A percentile compares a stretch with the other conserved stretches of the same genome.
Evolutionary conservation across 1,140 invertebrate species (phyloP).

Genomic region (Eumaeus atala): DNA sequence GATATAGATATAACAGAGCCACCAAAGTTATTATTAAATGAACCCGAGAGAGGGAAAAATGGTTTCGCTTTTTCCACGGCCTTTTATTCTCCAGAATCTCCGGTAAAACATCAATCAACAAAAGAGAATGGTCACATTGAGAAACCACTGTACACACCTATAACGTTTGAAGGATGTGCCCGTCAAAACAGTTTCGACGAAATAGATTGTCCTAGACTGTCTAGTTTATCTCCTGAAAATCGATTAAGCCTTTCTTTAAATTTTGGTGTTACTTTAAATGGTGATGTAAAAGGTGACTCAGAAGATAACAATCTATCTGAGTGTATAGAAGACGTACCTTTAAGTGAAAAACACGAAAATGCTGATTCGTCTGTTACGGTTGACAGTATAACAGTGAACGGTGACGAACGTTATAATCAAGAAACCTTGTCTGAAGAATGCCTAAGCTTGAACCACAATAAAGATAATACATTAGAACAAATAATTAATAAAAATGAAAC

Average conservation of each 20-base stretch:
- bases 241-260: constrained; percentile 35
- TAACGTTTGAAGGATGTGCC: constrained; percentile 71
- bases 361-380: constrained; percentile 38
- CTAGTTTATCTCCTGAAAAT: constrained; percentile 27
- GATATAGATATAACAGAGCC: constrained; percentile 50
- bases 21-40: constrained; percentile 41
- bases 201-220: constrained; percentile 38
- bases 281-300: constrained; percentile 67
- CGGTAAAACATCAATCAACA: constrained; percentile 61
- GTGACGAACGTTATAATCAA: constrained; percentile 40
- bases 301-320: constrained; percentile 62
- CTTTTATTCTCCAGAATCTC: constrained; percentile 55
- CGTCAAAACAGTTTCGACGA: constrained; percentile 61
- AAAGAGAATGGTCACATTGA: constrained; percentile 66
- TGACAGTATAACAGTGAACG: constrained; percentile 51
- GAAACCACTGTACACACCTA: constrained; percentile 65
- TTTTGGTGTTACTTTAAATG: constrained; percentile 40
- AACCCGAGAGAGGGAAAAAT: constrained; percentile 54
- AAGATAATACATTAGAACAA: constrained; percentile 22
- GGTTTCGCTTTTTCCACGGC: constrained; percentile 60
- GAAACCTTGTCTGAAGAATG: constrained; percentile 30
- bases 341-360: constrained; percentile 36
- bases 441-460: constrained; percentile 14
- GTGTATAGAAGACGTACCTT: constrained; percentile 32
- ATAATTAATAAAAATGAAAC: constrained; percentile 28